Base-by-base conservation (phyloP, 2,888 invertebrate species). In the Anthrax anthrax region DNA sequence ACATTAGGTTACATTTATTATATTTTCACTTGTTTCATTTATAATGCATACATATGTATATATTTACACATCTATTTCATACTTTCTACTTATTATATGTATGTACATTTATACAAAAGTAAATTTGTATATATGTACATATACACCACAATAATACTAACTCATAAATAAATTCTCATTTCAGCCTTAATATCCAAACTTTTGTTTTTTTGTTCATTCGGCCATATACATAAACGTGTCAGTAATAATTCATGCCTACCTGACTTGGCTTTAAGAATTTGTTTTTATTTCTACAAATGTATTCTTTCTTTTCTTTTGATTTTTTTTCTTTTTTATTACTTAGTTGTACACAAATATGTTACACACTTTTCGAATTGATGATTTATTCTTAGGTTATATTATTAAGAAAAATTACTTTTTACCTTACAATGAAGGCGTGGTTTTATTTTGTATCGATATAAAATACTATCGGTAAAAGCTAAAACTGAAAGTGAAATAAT, bases 201-300 rank as follows among this genome's bases (percentile, higher is more conserved):
- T 37, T 40, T 42, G 3, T 32, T 46, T 41, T 46, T 42, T 41
- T 38, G 37, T 32, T 42, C 42, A 27, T 42, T 46, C 29, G 36
- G 27, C 46, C 39, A 42, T n/a, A n/a, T n/a, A n/a, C 42, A 32
- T 43, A 39, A 47, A 47, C 44, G 44, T 47, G 44, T 47, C 44
- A 47, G 47, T 44, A 44, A 44, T 47, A 47, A 44, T 44, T 47
- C 47, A 47, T 47, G 34, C 32, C 47, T 47, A 47, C 43, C 47
- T 43, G 43, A 47, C 39, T 47, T 46, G 23, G 37, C 37, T 39
- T 40, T 40, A 40, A 46, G 37, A 40, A 37, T 41, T 42, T 42
- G 18, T 36, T 18, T 39, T 36, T 29, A 14, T 19, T 29, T 32
- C 32, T n/a, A n/a, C n/a, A n/a, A n/a, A 29, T 18, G 23, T 23